These are phyloP conservation scores for Amblyopsis hoosieri DNA, from an alignment of 2,797 vertebrate genomes.

Conservation along the genomic window DNA sequence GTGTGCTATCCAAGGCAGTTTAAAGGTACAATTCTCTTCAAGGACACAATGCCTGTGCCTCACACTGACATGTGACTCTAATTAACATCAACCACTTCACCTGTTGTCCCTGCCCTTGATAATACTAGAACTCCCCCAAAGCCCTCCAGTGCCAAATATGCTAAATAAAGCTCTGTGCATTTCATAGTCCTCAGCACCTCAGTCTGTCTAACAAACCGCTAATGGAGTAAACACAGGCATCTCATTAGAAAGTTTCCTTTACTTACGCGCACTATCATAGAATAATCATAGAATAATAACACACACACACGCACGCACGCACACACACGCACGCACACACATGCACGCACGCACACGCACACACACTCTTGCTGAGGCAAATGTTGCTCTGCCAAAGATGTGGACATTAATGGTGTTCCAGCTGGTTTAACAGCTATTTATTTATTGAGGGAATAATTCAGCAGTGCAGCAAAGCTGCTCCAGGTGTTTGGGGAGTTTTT, in stretches of 20 bases:
- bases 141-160: constrained; percentile 50
- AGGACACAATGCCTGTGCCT: constrained; percentile 27
- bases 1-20: constrained; percentile 27
- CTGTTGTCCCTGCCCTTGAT: constrained; percentile 47
- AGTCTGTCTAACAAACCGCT: constrained; percentile 69
- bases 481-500: constrained; percentile 59
- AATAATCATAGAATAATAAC: not conserved
- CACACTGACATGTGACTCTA: constrained; percentile 35
- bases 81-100: constrained; percentile 43
- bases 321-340: constrained; percentile 3
- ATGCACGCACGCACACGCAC: constrained; percentile 9
- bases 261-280: constrained; percentile 10
- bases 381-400: constrained; percentile 53
- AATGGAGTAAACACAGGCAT: constrained; percentile 70
- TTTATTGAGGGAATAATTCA: constrained; percentile 64
- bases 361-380: constrained; percentile 26
- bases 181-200: constrained; percentile 68
- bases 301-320: constrained; percentile 27
- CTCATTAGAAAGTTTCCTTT: constrained; percentile 66
- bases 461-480: constrained; percentile 50
- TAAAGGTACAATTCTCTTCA: constrained; percentile 49
- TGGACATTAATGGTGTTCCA: constrained; percentile 69
- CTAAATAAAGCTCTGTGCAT: constrained; percentile 68
- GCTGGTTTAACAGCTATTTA: constrained; percentile 70
- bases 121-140: constrained; percentile 40